Evolutionary conservation across 2,113 vertebrate genomes (phyloP).

Genomic region (Gnathonemus longibarbis): DNA sequence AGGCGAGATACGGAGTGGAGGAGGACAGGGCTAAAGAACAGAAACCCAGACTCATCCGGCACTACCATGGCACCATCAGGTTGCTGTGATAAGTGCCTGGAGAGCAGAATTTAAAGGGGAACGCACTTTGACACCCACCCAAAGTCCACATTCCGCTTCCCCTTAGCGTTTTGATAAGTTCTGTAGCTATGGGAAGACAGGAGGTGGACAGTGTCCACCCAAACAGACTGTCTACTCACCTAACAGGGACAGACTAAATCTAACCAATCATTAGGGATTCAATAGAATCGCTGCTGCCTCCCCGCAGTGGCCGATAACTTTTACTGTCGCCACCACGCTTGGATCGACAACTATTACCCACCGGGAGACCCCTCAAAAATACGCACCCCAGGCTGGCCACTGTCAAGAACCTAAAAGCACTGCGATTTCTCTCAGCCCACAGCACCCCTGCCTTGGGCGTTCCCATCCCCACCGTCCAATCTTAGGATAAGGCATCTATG

Average conservation of each 20-base stretch:
- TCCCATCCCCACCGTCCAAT: not conserved
- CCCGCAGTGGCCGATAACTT: not conserved
- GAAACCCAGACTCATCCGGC: not conserved
- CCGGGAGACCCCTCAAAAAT: not conserved
- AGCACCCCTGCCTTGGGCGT: not conserved
- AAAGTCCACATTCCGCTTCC: not conserved
- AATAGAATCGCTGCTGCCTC: not conserved
- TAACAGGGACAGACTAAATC: not conserved
- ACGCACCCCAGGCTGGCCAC: not conserved
- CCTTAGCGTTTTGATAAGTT: not conserved
- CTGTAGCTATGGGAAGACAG: not conserved
- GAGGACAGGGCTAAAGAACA: not conserved
- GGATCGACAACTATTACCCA: not conserved
- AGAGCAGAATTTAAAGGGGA: not conserved
- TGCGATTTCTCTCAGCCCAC: not conserved
- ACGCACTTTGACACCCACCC: not conserved
- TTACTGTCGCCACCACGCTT: not conserved
- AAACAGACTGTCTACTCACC: not conserved
- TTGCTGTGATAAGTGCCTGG: not conserved
- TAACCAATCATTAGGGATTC: not conserved
- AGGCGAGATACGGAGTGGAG: not conserved
- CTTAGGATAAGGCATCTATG: not conserved
- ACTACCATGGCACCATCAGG: not conserved
- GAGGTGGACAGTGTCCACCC: not conserved
- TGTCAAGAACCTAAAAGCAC: not conserved